Evolutionary conservation across 2,113 vertebrate species (phyloP), one percentile per base, ranked within the genome.

Genomic region (Macquaria australasica): DNA sequence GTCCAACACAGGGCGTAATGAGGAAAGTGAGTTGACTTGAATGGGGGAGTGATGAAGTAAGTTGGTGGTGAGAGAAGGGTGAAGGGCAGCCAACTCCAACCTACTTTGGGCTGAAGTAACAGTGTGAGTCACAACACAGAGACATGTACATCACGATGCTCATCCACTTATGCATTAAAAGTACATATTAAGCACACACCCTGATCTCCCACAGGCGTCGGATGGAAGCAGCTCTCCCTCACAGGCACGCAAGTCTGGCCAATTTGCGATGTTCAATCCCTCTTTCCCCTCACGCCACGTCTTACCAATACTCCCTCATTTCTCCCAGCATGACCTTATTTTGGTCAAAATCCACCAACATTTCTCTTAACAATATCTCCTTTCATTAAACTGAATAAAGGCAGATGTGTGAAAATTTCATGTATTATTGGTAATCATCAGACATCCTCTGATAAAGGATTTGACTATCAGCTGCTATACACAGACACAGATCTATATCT

Each of bases 91-190:
- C 89, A 92, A 86, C n/a, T 86, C 64, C 53, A 71, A 56, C 51
- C 80, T 71, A 81, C 64, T 92, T 66, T 83, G 77, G 81, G 85
- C 79, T 82, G 77, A 91, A 76, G 81, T 64, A 84, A 85, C 85
- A 31, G 79, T n/a, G 74, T 91, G 89, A 94, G 88, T 93, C 88
- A 92, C 84, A 45, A 84, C 37, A 28, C 37, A 18, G 73, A 83
- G 75, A 73, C 85, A 69, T 72, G 51, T 55, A 81, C 31, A 85
- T 84, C 48, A 51, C 23, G 18, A 37, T 67, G 59, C 50, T 78
- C 64, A 74, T 75, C 68, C 70, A 91, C 69, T 64, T 76, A 58
- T 87, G 48, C 73, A 83, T 90, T 82, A 39, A 68, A 79, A 77
- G 53, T 69, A 73, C 88, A 87, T 10, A 88, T 72, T 73, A 77